Evolutionary conservation across 2,113 vertebrate species (phyloP).

Genomic region (Origma solitaria): DNA sequence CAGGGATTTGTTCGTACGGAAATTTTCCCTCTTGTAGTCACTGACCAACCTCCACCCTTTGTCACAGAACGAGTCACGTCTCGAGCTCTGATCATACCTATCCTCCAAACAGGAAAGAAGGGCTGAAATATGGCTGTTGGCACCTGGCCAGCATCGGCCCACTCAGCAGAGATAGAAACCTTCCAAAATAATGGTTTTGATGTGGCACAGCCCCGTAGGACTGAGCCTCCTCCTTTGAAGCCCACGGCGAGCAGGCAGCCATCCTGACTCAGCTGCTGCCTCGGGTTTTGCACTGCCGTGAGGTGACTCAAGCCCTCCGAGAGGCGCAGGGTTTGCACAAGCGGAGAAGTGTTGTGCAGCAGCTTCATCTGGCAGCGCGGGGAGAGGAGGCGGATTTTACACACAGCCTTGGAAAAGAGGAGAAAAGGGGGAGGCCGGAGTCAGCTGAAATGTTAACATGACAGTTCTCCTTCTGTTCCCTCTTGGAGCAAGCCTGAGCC

Average conservation of each 20-base stretch:
- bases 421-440: constrained; percentile 16
- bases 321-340: not conserved
- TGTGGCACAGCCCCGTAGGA: not conserved
- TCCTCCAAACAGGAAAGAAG: not conserved
- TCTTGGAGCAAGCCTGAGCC: not conserved
- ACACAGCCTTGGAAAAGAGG: not conserved
- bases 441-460: constrained; percentile 39
- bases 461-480: constrained; percentile 31
- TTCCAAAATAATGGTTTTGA: not conserved
- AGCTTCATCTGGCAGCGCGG: not conserved
- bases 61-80: not conserved
- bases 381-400: not conserved
- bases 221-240: not conserved
- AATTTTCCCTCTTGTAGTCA: not conserved
- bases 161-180: not conserved
- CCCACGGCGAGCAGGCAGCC: not conserved
- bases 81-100: fast-evolving
- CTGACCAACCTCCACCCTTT: not conserved
- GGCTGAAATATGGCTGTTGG: not conserved
- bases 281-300: not conserved
- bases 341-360: not conserved
- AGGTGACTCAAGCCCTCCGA: not conserved
- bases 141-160: not conserved
- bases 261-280: not conserved
- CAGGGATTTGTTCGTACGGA: not conserved